Base-by-base conservation (phyloP, 2,888 invertebrate genomes). In the Eupithecia tripunctaria region DNA sequence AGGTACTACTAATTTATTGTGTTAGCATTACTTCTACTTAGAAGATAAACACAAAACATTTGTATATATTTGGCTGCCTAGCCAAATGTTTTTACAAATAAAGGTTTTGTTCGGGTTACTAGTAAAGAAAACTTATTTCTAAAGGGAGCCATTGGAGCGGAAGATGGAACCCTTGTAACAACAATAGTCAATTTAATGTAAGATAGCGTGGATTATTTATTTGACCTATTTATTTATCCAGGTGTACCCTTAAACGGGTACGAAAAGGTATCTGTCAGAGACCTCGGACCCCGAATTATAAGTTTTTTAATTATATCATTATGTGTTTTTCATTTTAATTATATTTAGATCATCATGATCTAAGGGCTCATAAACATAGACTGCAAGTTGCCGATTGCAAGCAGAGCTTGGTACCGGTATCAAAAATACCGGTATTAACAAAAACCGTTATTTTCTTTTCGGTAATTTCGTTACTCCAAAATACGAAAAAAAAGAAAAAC, bases 111-210 rank as follows among this genome's bases (percentile, higher is more conserved):
- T 70, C 47, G 15, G 65, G 68, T 67, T 71, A 59, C 65, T 51
- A 56, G 43, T 43, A 63, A 74, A 64, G 63, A 71, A 77, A 73
- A 69, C 38, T 47, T 74, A 75, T 76, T 74, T 18, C 60, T 59
- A 71, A 67, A 76, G 70, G 65, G 70, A 75, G 51, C 72, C 60
- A 72, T 63, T 75, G 70, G 51, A 67, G 32, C 62, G 47, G 41
- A 75, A 76, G 68, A 72, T 47, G 15, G 59, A 43, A 43, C 64
- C 65, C 47, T 67, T 72, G 56, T 47, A 73, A 76, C 41, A 74
- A 73, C 51, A 72, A 76, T 72, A 63, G 62, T 63, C 62, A 64
- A 72, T 75, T 71, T 75, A 64, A 67, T 64, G 71, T 56, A 73
- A 72, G 72, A 71, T 43, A 66, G 59, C 71, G 69, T 51, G 56